Percentiles rank a stretch among this genome's conserved stretches.
Conservation (phyloP, 2,888 invertebrate genomes). For the Trachelus stipa region DNA sequence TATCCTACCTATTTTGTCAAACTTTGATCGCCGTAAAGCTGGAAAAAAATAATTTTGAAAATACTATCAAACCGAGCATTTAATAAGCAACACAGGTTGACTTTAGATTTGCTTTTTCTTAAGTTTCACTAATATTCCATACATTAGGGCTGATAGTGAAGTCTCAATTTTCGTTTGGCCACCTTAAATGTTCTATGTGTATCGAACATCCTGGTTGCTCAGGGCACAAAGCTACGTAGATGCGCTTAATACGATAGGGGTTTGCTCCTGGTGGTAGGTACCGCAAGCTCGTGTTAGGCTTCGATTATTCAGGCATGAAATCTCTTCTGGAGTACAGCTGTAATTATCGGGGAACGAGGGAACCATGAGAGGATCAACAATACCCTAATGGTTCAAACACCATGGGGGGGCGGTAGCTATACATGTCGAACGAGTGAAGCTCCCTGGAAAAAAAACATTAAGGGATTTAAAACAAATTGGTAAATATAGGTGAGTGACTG, state of each 20-base stretch:
- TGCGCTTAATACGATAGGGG: background rate
- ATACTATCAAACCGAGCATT: background rate
- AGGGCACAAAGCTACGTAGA: background rate
- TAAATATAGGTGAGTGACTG: background rate
- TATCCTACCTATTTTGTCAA: background rate
- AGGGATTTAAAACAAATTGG: constrained; percentile 7
- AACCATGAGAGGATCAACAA: background rate
- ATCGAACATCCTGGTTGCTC: background rate
- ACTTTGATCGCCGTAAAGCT: background rate
- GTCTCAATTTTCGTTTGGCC: background rate
- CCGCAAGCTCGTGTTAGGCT: background rate
- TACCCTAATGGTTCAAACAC: background rate
- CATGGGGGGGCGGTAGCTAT: background rate
- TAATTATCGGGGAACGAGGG: background rate
- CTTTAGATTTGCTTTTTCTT: too few species aligned
- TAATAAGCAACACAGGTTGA: too few species aligned
- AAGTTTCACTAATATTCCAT: background rate
- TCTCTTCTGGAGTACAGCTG: background rate
- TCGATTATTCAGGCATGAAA: background rate
- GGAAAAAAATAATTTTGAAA: background rate
- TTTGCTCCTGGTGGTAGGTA: background rate
- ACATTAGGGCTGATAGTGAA: background rate
- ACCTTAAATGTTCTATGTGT: background rate
- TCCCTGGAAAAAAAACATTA: background rate
- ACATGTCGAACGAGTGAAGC: background rate